Base-by-base conservation (phyloP, 1,140 invertebrate genomes). In the Eriosoma lanigerum region DNA sequence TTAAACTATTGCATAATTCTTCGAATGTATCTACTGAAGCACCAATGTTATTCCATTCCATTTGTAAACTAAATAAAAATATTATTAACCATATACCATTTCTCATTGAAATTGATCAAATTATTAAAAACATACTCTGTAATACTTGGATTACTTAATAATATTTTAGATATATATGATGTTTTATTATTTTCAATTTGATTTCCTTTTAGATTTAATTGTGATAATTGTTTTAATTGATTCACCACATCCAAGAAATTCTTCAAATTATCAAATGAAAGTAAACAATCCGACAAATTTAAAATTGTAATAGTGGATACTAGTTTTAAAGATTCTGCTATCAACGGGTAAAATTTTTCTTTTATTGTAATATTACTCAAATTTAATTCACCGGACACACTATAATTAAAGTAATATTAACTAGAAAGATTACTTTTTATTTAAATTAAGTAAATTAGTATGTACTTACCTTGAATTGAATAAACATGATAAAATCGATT, bases 191-290 rank as follows among this genome's bases (percentile, higher is more conserved):
- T 56, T 17, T 38, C 75, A 46, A 78, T 78, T 62, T 48, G 19
- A 60, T 78, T 78, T 26, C 75, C 75, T 48, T 78, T 78, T 62
- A 78, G 48, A 78, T 62, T 48, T 3, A 78, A 62, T 17, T 26
- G 24, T 19, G 44, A 19, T 48, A 60, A 46, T 12, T 62, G 60
- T 62, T 44, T 48, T 13, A 78, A 78, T 46, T 29, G 3, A 48
- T 62, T 62, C 1, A 29, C 38, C 5, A 62, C 38, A 78, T 78
- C 24, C 44, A 78, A 60, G 26, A 78, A 48, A 1, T 4, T 13
- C 4, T 78, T 60, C 3, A 78, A 12, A 6, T 38, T 21, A 21
- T 48, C 8, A 46, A 19, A 10, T 19, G 56, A 10, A 17, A 78
- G 75, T 29, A 62, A 6, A 19, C 75, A 78, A 46, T 78, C 56